phyloP scores from a whole-genome alignment of 2,797 vertebrate species.

The Limnodromus scolopaceus region DNA sequence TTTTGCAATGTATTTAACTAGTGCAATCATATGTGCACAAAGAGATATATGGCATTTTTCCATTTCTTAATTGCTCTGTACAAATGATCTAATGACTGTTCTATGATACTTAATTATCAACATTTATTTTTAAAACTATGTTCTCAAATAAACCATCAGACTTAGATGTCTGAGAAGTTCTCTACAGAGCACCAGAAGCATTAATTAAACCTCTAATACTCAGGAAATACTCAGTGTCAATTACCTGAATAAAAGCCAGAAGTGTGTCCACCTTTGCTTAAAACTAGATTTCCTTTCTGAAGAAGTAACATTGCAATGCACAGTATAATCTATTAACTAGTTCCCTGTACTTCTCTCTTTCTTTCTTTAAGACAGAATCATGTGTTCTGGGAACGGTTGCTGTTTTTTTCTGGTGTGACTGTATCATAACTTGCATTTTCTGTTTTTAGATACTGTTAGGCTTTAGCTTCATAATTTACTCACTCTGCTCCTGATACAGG shows the following conservation, averaged over 20 bases:
- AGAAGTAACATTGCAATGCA: background rate
- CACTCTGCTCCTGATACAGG: background rate
- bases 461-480: background rate
- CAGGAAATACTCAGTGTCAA: background rate
- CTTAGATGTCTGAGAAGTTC: background rate
- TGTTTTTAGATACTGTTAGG: background rate
- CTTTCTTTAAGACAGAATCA: background rate
- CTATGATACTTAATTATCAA: background rate
- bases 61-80: constrained; percentile 19
- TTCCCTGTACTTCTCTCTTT: background rate
- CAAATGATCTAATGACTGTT: constrained; percentile 13
- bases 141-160: background rate
- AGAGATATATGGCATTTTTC: background rate
- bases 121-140: background rate
- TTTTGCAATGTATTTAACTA: constrained; percentile 30
- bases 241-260: background rate
- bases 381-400: background rate
- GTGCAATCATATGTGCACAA: background rate
- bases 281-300: background rate
- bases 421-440: background rate
- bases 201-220: background rate
- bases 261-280: background rate
- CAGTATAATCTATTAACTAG: background rate
- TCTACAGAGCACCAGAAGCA: background rate
- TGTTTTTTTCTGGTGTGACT: background rate